A percentile compares a stretch with the other conserved stretches of the same genome.
These are phyloP conservation scores for Bradypodion ventrale DNA, from an alignment of 2,797 vertebrate genomes.

Conservation along the genomic window DNA sequence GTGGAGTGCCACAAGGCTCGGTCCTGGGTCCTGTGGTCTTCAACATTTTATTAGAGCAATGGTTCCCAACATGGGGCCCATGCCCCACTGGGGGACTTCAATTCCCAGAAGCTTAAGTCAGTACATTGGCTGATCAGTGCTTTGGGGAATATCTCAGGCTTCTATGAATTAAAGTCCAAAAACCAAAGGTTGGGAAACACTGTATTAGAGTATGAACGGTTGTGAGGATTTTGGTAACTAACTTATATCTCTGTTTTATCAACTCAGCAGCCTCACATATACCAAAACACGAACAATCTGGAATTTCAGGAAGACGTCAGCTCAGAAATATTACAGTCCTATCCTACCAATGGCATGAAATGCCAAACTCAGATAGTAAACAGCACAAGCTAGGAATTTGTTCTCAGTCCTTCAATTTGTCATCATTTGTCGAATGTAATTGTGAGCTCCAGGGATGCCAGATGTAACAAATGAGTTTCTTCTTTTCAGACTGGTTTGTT, in stretches of 20 bases:
- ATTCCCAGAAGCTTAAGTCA: too few relatives aligned
- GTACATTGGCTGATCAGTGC: too few relatives aligned
- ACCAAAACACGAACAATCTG: slow-evolving; percentile 28
- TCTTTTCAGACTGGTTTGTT: slow-evolving; percentile 45
- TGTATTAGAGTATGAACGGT: too few relatives aligned
- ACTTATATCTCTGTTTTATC: slow-evolving; percentile 19
- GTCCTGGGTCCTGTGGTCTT: too few relatives aligned
- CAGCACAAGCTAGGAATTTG: slow-evolving; percentile 49
- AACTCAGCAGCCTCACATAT: not conserved
- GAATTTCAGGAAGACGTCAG: slow-evolving; percentile 14
- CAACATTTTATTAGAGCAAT: too few relatives aligned
- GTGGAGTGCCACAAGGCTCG: too few relatives aligned
- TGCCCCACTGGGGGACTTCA: too few relatives aligned
- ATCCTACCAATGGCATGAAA: slow-evolving; percentile 37
- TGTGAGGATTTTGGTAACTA: not conserved
- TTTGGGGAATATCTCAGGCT: too few relatives aligned
- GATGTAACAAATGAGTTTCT: slow-evolving; percentile 60
- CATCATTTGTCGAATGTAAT: slow-evolving; percentile 63
- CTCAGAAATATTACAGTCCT: slow-evolving; percentile 42
- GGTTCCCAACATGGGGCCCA: too few relatives aligned
- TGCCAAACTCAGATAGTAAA: slow-evolving; percentile 30
- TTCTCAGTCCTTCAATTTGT: slow-evolving; percentile 60
- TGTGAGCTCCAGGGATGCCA: slow-evolving; percentile 49
- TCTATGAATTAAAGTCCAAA: too few relatives aligned
- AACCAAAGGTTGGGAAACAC: too few relatives aligned